Conservation (phyloP, 2,888 invertebrate species). For the Epinotia nisella region DNA sequence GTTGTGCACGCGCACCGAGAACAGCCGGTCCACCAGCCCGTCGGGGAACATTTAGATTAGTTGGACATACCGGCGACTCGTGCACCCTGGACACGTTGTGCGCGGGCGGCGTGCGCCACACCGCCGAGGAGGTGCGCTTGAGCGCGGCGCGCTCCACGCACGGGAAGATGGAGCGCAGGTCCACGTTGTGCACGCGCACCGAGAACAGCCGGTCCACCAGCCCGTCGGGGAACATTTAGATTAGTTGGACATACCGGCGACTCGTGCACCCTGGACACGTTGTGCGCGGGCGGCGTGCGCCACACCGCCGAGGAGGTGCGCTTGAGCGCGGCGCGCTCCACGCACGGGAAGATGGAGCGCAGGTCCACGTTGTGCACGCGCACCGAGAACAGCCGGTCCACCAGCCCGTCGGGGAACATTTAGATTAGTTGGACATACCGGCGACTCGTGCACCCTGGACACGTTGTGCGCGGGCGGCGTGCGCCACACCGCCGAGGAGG, state of each 20-base stretch:
- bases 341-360: background rate
- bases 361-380: too few species aligned
- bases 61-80: conserved; percentile 9
- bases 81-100: background rate
- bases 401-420: too few species aligned
- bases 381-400: too few species aligned
- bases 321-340: background rate
- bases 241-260: conserved; percentile 9
- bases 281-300: background rate
- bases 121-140: background rate
- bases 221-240: too few species aligned
- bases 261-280: background rate
- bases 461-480: conserved; percentile 86
- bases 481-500: conserved; percentile 90
- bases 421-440: too few species aligned
- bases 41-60: too few species aligned
- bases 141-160: background rate
- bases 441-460: conserved; percentile 78
- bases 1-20: too few species aligned
- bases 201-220: too few species aligned
- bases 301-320: conserved; percentile 86
- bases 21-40: too few species aligned
- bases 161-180: background rate
- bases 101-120: conserved; percentile 10
- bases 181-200: too few species aligned